Percentiles rank a stretch among this genome's conserved stretches.
These are phyloP conservation scores for Chrysina gloriosa DNA, from an alignment of 2,888 invertebrate genomes.

Conservation along the genomic window DNA sequence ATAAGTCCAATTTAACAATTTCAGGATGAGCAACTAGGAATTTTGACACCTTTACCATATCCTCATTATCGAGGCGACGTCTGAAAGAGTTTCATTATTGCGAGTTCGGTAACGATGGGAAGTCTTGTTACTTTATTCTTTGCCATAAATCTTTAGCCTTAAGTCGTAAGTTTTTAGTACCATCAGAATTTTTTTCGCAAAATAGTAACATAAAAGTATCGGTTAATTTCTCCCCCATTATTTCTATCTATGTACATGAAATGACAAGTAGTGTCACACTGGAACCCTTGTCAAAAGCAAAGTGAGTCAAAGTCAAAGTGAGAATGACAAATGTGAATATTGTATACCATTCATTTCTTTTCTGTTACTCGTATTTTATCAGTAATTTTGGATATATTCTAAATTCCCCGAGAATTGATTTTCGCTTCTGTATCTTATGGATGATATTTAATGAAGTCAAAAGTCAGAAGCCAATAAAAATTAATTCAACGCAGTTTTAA, in stretches of 20 bases:
- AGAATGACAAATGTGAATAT: too few species aligned
- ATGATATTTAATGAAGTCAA: too few species aligned
- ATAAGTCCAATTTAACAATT: slow-evolving; percentile 68
- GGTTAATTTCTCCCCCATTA: slow-evolving; percentile 50
- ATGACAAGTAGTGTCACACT: neutral
- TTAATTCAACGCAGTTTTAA: too few species aligned
- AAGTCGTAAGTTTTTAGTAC: slow-evolving; percentile 67
- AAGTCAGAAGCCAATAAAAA: too few species aligned
- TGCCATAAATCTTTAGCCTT: slow-evolving; percentile 68
- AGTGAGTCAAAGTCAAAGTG: too few species aligned
- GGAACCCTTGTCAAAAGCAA: neutral
- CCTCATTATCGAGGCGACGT: slow-evolving; percentile 65
- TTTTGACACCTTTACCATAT: slow-evolving; percentile 66
- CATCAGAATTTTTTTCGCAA: slow-evolving; percentile 69
- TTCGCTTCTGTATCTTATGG: too few species aligned
- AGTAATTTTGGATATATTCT: too few species aligned
- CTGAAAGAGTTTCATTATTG: slow-evolving; percentile 50
- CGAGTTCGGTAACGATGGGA: neutral
- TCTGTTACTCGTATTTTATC: too few species aligned
- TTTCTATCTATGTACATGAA: slow-evolving; percentile 19
- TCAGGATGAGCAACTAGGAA: slow-evolving; percentile 66
- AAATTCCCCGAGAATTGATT: too few species aligned
- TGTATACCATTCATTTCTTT: too few species aligned
- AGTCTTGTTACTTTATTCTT: slow-evolving; percentile 58
- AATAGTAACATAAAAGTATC: slow-evolving; percentile 58